Base-by-base conservation (phyloP, 2,797 vertebrate genomes). In the Sphenopsis melanotis region DNA sequence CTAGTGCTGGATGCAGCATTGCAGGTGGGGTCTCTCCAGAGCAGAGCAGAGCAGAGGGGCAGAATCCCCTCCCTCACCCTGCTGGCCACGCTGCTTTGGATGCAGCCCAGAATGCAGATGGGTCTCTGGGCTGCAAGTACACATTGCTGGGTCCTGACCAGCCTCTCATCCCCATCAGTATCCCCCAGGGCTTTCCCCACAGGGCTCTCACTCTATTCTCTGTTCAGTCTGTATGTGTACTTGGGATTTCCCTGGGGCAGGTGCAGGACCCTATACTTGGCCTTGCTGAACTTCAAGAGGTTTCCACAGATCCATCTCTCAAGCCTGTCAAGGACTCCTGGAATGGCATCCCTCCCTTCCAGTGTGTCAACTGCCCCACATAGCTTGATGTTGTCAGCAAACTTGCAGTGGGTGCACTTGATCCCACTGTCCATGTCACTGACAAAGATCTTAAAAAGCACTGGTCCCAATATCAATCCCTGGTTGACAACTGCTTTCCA, bases 401-500 rank as follows among this genome's bases (percentile, higher is more conserved):
- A 76, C 12, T 5, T 46, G 49, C 29, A 19, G 37, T 27, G 12
- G 6, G 15, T 34, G 29, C 29, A 34, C 42, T 44, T 49, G 39
- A 39, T 64, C 21, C 64, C 18, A 36, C 34, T 9, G 9, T 16
- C 34, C 10, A 14, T 6, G 18, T 39, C 32, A 7, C 32, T 10
- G 10, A 56, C 16, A 63, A 68, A 46, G 26, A 47, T 10, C 10
- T 29, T n/a, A 63, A 50, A 56, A 69, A 63, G 27, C n/a, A 39
- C 50, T 27, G 15, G 10, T 34, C 20, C 29, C 29, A 37, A 0
- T 26, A 56, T 27, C 41, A 69, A 20, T 5, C 15, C 20, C 9
- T 50, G 10, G 5, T 0, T n/a, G 9, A 77, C 0, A 0, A n/a
- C 12, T 44, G n/a, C 21, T 52, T 30, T 70, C n/a, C 44, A 32